Base-by-base conservation (phyloP, 1,140 invertebrate genomes). In the Megalopta genalis region DNA sequence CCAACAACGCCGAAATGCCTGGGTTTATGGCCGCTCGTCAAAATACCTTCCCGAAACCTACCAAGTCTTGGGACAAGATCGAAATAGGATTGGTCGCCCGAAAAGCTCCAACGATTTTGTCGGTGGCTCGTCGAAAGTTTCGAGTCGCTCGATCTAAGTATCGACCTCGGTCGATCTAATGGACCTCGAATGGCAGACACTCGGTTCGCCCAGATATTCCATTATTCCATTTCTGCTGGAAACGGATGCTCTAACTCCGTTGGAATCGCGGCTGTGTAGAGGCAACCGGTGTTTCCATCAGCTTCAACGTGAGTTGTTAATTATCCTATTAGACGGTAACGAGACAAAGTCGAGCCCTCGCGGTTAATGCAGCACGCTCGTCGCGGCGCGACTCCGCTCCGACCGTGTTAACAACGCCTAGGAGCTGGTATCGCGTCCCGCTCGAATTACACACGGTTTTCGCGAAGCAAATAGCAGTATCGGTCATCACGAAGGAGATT, bases 271-370 rank as follows among this genome's bases (percentile, higher is more conserved):
- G 39, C 21, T 66, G 14, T 63, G 6, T n/a, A 42, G 18, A n/a
- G 25, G 60, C 14, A 63, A 16, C 16, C 37, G 49, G 25, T 16
- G 46, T 42, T n/a, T 27, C 39, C 54, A 42, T 59, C 39, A 16
- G 49, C 67, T 49, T 67, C 46, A 21, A 14, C 60, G 62, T 49
- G 37, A 81, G 76, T 73, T 39, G 69, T 82, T 82, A 82, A 82
- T 82, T 82, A 73, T 79, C 76, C 73, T 67, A 73, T 82, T 79
- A 82, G 59, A 72, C 66, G 46, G 6, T 78, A 81, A 81, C 63
- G 76, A 78, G 75, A 66, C 63, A 57, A 81, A 81, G 63, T 60
- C 27, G 65, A 39, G 10, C 21, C 52, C 21, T 39, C 62, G 16
- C 66, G 66, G 66, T 70, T 68, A 42, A 68, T 68, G 27, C 37